Evolutionary conservation across 2,888 invertebrate genomes (phyloP).

Genomic region (Arge pagana): DNA sequence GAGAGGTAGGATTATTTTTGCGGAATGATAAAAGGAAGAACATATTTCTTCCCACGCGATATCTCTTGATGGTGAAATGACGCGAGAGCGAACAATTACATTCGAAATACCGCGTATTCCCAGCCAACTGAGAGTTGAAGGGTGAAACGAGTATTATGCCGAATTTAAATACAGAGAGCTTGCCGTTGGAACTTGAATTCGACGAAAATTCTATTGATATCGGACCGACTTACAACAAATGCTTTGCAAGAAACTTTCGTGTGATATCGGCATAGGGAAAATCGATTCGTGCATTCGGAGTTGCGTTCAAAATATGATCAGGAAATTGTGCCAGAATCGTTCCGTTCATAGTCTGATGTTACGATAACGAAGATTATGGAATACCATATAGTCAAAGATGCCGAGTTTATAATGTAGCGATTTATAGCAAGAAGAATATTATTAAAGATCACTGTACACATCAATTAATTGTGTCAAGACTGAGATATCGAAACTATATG

Average conservation of each 20-base stretch:
- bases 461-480: constrained; percentile 51
- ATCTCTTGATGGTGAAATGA: too few species aligned
- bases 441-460: constrained; percentile 39
- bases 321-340: constrained; percentile 10
- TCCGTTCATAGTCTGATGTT: neutral
- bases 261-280: too few species aligned
- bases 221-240: too few species aligned
- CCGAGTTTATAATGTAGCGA: neutral
- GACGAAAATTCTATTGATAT: neutral
- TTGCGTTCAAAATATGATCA: neutral
- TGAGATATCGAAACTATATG: constrained; percentile 52
- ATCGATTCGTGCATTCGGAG: neutral
- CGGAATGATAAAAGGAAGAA: too few species aligned
- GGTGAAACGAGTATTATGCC: too few species aligned
- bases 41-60: too few species aligned
- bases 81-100: neutral
- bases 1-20: too few species aligned
- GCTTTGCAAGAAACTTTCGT: too few species aligned
- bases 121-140: too few species aligned
- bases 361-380: constrained; percentile 1
- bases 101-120: neutral
- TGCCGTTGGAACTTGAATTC: too few species aligned
- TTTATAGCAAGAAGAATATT: constrained; percentile 20
- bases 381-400: constrained; percentile 2
- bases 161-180: too few species aligned